Conservation (phyloP, 2,888 invertebrate genomes). For the Phengaris arion region DNA sequence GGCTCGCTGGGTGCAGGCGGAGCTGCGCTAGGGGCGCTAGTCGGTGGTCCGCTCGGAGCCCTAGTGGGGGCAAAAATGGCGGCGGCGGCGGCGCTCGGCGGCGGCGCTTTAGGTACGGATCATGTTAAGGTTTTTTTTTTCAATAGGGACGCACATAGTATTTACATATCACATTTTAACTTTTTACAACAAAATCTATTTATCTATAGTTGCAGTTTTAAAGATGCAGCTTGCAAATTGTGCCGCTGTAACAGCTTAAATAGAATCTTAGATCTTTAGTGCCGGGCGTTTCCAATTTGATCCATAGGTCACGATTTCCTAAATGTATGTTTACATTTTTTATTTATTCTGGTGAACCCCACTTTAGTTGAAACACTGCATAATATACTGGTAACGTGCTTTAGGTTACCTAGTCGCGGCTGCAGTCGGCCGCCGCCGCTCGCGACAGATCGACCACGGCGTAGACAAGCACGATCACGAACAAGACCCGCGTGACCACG, state of each 20-base stretch:
- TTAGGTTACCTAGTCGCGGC: slow-evolving; percentile 44
- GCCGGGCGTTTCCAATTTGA: too few relatives aligned
- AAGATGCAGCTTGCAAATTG: too few relatives aligned
- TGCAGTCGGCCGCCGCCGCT: slow-evolving; percentile 25
- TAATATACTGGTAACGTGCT: slow-evolving; percentile 40
- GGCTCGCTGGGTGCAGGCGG: slow-evolving; percentile 52
- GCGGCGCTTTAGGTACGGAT: slow-evolving; percentile 41
- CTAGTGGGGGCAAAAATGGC: slow-evolving; percentile 57
- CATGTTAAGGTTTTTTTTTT: background rate
- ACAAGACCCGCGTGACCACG: background rate
- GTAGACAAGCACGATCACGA: slow-evolving; percentile 11
- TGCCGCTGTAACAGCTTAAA: too few relatives aligned
- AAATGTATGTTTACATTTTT: too few relatives aligned
- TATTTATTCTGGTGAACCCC: too few relatives aligned
- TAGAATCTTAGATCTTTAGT: too few relatives aligned
- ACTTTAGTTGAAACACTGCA: too few relatives aligned
- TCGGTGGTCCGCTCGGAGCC: slow-evolving; percentile 57
- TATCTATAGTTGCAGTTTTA: too few relatives aligned
- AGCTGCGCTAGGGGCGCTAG: slow-evolving; percentile 54
- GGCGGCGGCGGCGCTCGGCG: slow-evolving; percentile 55
- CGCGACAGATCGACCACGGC: slow-evolving; percentile 7
- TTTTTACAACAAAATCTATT: too few relatives aligned
- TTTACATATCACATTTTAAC: too few relatives aligned
- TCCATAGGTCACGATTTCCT: too few relatives aligned
- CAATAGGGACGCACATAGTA: too few relatives aligned